Evolutionary conservation across 2,888 invertebrate genomes (phyloP), one percentile per base, ranked within the genome.

Genomic region (Andrena flavipes): DNA sequence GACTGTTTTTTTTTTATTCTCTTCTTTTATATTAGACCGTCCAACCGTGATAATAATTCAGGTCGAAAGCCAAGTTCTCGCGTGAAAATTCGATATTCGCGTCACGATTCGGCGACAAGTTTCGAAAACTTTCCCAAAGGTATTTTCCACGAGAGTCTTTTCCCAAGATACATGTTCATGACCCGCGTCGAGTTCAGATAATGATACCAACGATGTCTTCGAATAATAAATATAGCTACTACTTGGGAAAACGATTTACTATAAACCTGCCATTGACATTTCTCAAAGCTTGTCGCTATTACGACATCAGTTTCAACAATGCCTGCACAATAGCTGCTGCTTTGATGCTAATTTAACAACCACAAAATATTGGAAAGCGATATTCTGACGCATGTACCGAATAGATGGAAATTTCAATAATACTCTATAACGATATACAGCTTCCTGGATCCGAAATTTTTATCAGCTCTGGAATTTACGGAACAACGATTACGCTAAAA

Each of bases 1-100:
- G 67, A 60, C 54, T 76, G 73, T 72, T 76, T 81, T 86, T 26
- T 26, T 84, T 72, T 73, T 82, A 42, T 10, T 56, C 10, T 10
- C 10, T 63, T 35, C 35, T 42, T 71, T 74, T 56, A 29, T 63
- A 76, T 73, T 71, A 75, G 80, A 72, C 77, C 71, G 76, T 62
- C 74, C 80, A 69, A 67, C 74, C 84, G 76, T 78, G 84, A 87
- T 86, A 86, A 89, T 88, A 84, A 88, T 88, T 89, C 86, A 85
- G 78, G 79, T 72, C 76, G 74, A 82, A 82, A 75, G 82, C 67
- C 77, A 87, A 87, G 84, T 87, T 88, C 48, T 64, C 76, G 76
- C 77, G 75, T 29, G 80, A 84, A 86, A 90, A 90, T 89, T 91
- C 87, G 88, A 90, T 91, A 91, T 91, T 90, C 91, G 82, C 80